Conservation (phyloP, 2,888 invertebrate species). For the Andricus quercusramuli region DNA sequence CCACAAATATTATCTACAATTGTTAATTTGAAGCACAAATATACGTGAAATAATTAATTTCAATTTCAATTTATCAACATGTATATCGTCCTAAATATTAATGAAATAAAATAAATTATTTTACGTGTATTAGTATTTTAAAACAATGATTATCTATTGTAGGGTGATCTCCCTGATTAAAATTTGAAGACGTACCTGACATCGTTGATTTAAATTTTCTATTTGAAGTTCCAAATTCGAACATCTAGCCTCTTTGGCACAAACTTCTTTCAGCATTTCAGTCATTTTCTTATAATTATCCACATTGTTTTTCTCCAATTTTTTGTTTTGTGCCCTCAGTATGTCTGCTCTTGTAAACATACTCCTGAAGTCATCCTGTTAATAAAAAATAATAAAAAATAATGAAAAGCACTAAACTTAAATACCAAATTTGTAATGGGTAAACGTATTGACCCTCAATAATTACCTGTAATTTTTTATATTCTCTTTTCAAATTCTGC, state of each 20-base stretch:
- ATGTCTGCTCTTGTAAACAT: constrained; percentile 91
- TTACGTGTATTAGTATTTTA: too few species aligned
- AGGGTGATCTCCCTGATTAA: too few species aligned
- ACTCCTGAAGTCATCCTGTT: constrained; percentile 90
- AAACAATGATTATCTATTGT: too few species aligned
- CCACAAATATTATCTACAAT: too few species aligned
- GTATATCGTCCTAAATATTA: too few species aligned
- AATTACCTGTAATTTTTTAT: constrained; percentile 88
- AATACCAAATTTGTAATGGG: not conserved
- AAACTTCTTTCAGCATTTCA: constrained; percentile 91
- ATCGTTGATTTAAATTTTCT: constrained; percentile 90
- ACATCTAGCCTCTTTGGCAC: constrained; percentile 87
- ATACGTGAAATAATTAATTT: too few species aligned
- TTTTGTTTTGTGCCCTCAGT: constrained; percentile 89
- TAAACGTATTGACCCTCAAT: not conserved
- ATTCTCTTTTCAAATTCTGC: constrained; percentile 91
- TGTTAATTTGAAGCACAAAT: too few species aligned
- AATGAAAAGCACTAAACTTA: not conserved
- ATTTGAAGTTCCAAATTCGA: constrained; percentile 89
- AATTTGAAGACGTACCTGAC: constrained; percentile 81
- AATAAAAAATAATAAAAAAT: constrained; percentile 53
- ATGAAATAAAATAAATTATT: too few species aligned
- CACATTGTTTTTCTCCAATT: constrained; percentile 86
- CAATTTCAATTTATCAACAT: too few species aligned
- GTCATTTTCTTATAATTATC: constrained; percentile 90